Evolutionary conservation across 2,797 vertebrate species (phyloP).

Genomic region (Rallus crepitans): DNA sequence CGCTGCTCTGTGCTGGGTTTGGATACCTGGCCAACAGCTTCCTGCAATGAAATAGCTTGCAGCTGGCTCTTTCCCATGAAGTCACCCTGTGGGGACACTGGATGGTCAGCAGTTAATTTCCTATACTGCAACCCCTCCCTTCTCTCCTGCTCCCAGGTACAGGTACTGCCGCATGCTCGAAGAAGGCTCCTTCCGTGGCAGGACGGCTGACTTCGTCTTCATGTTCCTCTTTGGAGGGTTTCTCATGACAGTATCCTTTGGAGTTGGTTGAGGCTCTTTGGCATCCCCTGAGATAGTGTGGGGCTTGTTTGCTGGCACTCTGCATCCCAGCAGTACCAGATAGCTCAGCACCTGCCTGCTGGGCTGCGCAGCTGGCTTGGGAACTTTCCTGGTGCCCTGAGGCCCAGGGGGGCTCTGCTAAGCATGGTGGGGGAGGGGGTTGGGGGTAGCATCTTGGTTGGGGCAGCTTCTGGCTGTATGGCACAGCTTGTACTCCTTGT

Average conservation of each 20-base stretch:
- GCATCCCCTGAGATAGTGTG: neutral
- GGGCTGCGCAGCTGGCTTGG: neutral
- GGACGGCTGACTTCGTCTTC: conserved; percentile 89
- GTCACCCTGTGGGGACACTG: neutral
- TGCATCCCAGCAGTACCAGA: accelerated
- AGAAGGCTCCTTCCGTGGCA: conserved; percentile 88
- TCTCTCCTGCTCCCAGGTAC: conserved; percentile 77
- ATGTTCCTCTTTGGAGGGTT: conserved; percentile 90
- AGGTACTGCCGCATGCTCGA: conserved; percentile 91
- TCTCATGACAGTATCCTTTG: conserved; percentile 89
- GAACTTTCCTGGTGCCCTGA: neutral
- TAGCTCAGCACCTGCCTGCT: neutral
- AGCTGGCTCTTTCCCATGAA: neutral
- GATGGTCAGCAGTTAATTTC: conserved; percentile 68
- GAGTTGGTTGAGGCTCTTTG: neutral
- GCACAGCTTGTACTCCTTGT: neutral
- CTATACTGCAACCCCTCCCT: conserved; percentile 68
- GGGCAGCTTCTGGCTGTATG: neutral
- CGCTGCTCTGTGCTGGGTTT: neutral
- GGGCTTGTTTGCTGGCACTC: neutral
- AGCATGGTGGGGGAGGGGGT: neutral
- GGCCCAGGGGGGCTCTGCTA: neutral
- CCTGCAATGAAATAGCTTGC: neutral
- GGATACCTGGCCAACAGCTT: neutral
- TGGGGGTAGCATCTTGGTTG: no score